Percentiles rank a stretch among this genome's conserved stretches.
Evolutionary conservation across 2,113 vertebrate species (phyloP).

Genomic region (Aleadryas rufinucha): DNA sequence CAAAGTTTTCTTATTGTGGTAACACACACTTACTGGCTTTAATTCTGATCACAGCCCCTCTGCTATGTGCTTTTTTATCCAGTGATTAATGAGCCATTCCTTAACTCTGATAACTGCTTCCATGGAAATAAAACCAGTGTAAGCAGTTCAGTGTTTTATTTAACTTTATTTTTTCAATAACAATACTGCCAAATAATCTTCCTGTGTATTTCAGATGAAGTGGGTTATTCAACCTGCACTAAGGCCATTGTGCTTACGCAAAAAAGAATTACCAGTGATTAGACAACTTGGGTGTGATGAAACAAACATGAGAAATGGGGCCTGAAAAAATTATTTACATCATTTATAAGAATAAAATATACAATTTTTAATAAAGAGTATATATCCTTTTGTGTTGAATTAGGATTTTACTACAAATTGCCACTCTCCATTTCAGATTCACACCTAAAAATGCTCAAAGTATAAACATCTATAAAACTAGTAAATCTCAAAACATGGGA

Average conservation of each 20-base stretch:
- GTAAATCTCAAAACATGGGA: slow-evolving; percentile 19
- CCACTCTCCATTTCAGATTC: slow-evolving; percentile 17
- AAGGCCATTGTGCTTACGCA: not conserved
- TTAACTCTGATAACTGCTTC: not conserved
- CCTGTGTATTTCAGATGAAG: not conserved
- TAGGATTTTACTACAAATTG: not conserved
- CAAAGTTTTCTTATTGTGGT: not conserved
- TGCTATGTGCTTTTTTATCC: not conserved
- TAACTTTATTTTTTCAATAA: slow-evolving; percentile 43
- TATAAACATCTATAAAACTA: slow-evolving; percentile 66
- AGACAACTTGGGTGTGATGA: not conserved
- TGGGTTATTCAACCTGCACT: not conserved
- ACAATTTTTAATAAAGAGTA: slow-evolving; percentile 6
- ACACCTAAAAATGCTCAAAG: slow-evolving; percentile 42
- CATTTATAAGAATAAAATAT: slow-evolving; percentile 42
- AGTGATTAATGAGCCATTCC: not conserved
- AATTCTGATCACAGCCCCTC: not conserved
- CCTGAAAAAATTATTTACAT: slow-evolving; percentile 66
- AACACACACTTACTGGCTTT: not conserved
- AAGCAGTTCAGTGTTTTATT: slow-evolving; percentile 22
- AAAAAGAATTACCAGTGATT: slow-evolving; percentile 36
- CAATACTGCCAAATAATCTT: not conserved
- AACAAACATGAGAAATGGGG: not conserved
- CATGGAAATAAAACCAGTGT: slow-evolving; percentile 10
- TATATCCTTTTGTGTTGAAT: not conserved